Base-by-base conservation (phyloP, 2,888 invertebrate species). In the Coenonympha glycerion region DNA sequence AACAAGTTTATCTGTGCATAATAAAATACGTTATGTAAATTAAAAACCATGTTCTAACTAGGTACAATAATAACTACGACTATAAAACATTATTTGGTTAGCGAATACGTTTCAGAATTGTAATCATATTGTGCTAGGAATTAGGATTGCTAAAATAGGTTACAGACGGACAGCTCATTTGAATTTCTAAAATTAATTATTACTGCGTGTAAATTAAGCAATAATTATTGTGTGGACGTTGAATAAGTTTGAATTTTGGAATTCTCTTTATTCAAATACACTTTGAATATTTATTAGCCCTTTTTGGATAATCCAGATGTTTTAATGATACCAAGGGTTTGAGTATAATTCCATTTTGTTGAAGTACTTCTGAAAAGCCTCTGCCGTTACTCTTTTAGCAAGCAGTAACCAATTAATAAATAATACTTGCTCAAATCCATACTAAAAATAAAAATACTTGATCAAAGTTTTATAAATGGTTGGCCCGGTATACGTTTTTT, bases 21-120 rank as follows among this genome's bases (percentile, higher is more conserved):
- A n/a, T n/a, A n/a, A 50, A 36, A 34, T 50, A 47, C 28, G 22
- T 37, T 16, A 40, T 44, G 48, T 42, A 48, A 55, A 55, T 55
- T 36, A 46, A 21, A 37, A 31, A 34, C 13, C 39, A 41, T 48
- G 21, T 51, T 44, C 16, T 11, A 21, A n/a, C 19, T 34, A 21
- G 28, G 21, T 36, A n/a, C 26, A 41, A 8, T 21, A 26, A 26
- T 28, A 33, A 46, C 51, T 46, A 46, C 51, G 19, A 31, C 39
- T 40, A 11, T 46, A 36, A 40, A 39, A 47, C 49, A 37, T 41
- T 47, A 22, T 39, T 37, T 42, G 44, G 40, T 44, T 46, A 30
- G 45, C 33, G 22, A 28, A 34, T n/a, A 9, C 31, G 31, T 16
- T 31, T 30, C 30, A 41, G 41, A 46, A 21, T 39, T 31, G 28